phyloP scores from a whole-genome alignment of 2,113 vertebrate genomes.

The Psilopogon haemacephalus region DNA sequence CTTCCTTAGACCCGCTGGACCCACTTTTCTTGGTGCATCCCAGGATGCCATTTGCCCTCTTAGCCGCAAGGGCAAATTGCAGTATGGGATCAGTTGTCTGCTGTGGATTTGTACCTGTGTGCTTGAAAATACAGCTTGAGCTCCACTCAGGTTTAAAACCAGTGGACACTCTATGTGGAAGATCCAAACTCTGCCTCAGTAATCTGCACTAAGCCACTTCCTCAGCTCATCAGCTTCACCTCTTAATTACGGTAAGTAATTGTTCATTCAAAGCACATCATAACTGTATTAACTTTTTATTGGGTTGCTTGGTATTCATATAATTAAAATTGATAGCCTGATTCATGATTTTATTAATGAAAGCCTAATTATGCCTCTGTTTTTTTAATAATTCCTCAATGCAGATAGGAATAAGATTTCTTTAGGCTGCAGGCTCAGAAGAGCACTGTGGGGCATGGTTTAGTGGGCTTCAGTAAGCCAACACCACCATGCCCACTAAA shows the following conservation, averaged over 20 bases:
- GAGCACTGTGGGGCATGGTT: no score
- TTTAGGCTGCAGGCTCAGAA: not conserved
- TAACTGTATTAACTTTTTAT: constrained; percentile 28
- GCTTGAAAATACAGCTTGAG: not conserved
- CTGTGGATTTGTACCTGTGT: not conserved
- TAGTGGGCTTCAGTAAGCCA: not conserved
- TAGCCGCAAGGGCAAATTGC: no score
- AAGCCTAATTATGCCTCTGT: not conserved
- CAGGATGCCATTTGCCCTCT: no score
- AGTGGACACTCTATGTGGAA: not conserved
- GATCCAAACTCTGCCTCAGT: not conserved
- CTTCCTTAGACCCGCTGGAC: no score
- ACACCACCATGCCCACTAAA: no score
- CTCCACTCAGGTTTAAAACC: not conserved
- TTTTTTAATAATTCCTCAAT: not conserved
- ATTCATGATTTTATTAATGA: not conserved
- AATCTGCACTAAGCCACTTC: not conserved
- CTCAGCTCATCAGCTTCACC: not conserved
- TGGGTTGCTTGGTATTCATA: not conserved
- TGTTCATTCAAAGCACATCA: constrained; percentile 30
- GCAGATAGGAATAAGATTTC: not conserved
- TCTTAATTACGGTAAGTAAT: constrained; percentile 41
- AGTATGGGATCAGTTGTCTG: not conserved
- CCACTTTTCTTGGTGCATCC: no score
- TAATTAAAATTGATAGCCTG: not conserved